phyloP scores from a whole-genome alignment of 2,888 invertebrate species.

The Apodemia mormo region DNA sequence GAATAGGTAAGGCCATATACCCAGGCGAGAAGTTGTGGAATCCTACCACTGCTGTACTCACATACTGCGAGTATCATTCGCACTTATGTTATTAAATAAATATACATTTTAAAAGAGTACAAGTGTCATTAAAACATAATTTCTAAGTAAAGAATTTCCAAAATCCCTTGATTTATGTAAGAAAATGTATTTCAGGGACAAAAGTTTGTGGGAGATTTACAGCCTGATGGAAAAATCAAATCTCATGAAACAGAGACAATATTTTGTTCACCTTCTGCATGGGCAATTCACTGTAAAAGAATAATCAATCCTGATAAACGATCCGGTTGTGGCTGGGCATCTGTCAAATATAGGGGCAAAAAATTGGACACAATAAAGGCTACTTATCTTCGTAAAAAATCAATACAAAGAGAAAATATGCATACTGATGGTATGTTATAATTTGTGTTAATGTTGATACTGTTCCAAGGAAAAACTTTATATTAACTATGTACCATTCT shows the following conservation, averaged over 20 bases:
- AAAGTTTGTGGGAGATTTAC: constrained; percentile 92
- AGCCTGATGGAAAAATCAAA: constrained; percentile 93
- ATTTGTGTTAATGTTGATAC: neutral
- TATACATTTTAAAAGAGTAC: no score
- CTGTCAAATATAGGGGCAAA: constrained; percentile 92
- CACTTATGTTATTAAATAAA: no score
- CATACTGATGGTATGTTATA: constrained; percentile 65
- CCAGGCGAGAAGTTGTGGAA: no score
- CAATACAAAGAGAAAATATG: constrained; percentile 81
- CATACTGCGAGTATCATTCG: no score
- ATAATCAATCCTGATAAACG: constrained; percentile 95
- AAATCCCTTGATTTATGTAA: neutral
- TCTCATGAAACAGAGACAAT: constrained; percentile 93
- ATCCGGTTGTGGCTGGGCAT: constrained; percentile 96
- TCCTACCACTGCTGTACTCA: no score
- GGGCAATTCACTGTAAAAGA: constrained; percentile 95
- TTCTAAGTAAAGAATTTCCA: neutral
- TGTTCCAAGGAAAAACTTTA: neutral
- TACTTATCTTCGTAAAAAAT: constrained; percentile 89
- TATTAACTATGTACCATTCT: no score
- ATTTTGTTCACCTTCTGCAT: constrained; percentile 94
- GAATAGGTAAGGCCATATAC: no score
- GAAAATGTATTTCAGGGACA: constrained; percentile 84
- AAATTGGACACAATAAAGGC: constrained; percentile 95
- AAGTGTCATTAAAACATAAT: no score